A percentile compares a stretch with the other conserved stretches of the same genome.
Conservation (phyloP, 1,140 invertebrate genomes). For the Trichomalopsis sarcophagae region DNA sequence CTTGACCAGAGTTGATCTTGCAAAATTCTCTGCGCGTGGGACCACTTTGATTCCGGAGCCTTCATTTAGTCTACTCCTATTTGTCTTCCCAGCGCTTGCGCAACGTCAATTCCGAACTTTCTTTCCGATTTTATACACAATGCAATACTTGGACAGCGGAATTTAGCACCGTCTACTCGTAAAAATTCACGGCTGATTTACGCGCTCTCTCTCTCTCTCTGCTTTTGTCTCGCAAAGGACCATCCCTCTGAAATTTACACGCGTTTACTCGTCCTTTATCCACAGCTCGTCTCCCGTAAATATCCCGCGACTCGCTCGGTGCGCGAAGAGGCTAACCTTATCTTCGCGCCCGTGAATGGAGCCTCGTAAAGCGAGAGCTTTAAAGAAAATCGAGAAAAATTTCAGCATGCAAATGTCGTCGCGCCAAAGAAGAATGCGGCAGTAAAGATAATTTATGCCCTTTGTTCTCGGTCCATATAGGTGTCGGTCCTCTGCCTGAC, state of each 20-base stretch:
- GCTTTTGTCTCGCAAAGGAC: neutral
- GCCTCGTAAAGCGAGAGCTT: conserved; percentile 1
- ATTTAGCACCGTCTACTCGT: neutral
- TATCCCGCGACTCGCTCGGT: neutral
- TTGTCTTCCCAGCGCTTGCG: neutral
- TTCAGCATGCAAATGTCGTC: conserved; percentile 1
- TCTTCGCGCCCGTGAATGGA: conserved; percentile 9
- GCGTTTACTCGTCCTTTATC: neutral
- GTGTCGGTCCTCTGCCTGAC: conserved; percentile 67
- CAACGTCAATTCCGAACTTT: too few species aligned
- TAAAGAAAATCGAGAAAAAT: neutral
- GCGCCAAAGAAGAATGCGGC: neutral
- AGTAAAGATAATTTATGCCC: conserved; percentile 45
- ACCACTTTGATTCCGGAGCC: neutral
- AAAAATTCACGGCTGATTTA: conserved; percentile 26
- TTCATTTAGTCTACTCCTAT: neutral
- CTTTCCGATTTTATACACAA: neutral
- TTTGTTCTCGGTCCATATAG: conserved; percentile 54
- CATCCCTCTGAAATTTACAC: conserved; percentile 22
- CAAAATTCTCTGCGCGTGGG: neutral
- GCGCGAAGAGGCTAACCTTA: neutral
- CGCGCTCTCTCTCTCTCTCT: neutral
- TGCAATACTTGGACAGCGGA: neutral
- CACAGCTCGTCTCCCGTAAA: neutral
- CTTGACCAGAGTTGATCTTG: neutral